These are phyloP conservation scores for Lagocephalus sceleratus DNA, from an alignment of 2,797 vertebrate genomes.

Conservation along the genomic window DNA sequence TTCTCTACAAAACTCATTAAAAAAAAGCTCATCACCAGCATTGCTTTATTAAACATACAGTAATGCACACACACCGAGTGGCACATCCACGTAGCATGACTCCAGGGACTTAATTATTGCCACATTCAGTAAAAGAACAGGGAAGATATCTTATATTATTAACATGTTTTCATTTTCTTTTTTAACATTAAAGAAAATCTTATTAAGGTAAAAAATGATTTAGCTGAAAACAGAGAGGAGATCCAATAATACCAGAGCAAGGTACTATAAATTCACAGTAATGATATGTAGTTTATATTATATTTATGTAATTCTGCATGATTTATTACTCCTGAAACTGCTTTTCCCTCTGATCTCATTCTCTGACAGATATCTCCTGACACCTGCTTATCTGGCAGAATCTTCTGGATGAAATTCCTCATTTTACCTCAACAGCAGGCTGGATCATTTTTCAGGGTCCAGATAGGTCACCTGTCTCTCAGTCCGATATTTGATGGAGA, in stretches of 20 bases:
- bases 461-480: not conserved
- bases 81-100: slow-evolving; percentile 30
- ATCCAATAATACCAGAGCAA: slow-evolving; percentile 20
- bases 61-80: slow-evolving; percentile 5
- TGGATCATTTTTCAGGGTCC: slow-evolving; percentile 2
- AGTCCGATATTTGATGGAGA: not conserved
- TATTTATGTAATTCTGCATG: not conserved
- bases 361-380: not conserved
- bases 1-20: slow-evolving; percentile 56
- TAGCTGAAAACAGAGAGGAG: slow-evolving; percentile 47
- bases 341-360: not conserved
- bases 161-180: slow-evolving; percentile 65
- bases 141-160: slow-evolving; percentile 69
- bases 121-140: slow-evolving; percentile 41
- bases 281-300: not conserved
- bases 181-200: slow-evolving; percentile 69
- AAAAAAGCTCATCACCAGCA: slow-evolving; percentile 56
- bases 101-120: slow-evolving; percentile 76
- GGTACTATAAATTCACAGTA: not conserved
- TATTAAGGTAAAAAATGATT: slow-evolving; percentile 55
- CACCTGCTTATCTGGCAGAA: not conserved
- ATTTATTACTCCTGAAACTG: not conserved
- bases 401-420: not conserved
- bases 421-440: not conserved
- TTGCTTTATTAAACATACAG: slow-evolving; percentile 54